Base-by-base conservation (phyloP, 1,140 invertebrate genomes). In the Yoshiicerus persimilis region DNA sequence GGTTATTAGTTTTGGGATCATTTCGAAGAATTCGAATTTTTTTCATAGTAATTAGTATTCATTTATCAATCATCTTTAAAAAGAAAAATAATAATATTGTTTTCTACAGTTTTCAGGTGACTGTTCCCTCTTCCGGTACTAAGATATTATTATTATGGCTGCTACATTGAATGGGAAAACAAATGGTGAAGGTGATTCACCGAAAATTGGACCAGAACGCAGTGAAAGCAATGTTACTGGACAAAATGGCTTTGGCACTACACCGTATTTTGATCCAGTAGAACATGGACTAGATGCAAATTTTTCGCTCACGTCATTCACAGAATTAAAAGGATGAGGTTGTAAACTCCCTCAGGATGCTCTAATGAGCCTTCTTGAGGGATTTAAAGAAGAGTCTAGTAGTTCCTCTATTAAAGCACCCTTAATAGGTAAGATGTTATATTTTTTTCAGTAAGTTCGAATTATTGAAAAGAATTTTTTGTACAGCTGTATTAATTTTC, bases 281-380 rank as follows among this genome's bases (percentile, higher is more conserved):
- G 96, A 96, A 91, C 97, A 99, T 94, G 98, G 98, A 92, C 95
- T 99, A 93, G 97, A 98, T 92, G 94, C 95, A 25, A 96, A 95
- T 93, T 99, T 99, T 94, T 95, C 98, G 91, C 94, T 99, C 87
- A 99, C 98, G 90, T 96, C 98, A 91, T 99, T 99, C 93, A 97
- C 98, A 83, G 98, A 99, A 93, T 94, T 99, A 90, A 99, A 99
- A 95, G 98, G 98, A 95, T 97, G 98, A 95, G 98, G 99, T 93
- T 99, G 98, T 90, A 90, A 90, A 88, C 56, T 90, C 84, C 89
- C 89, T 66, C 88, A 89, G 86, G 98, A 98, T 94, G 96, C 98
- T 92, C 95, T 99, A 91, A 95, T 96, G 77, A 98, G 98, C 93
- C 96, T 99, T 91, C 96, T 99, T 89, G 97, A 99, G 94, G 98